Percentiles rank a stretch among this genome's conserved stretches.
Evolutionary conservation across 2,797 vertebrate species (phyloP).

Genomic region (Ctenopoma multispine): DNA sequence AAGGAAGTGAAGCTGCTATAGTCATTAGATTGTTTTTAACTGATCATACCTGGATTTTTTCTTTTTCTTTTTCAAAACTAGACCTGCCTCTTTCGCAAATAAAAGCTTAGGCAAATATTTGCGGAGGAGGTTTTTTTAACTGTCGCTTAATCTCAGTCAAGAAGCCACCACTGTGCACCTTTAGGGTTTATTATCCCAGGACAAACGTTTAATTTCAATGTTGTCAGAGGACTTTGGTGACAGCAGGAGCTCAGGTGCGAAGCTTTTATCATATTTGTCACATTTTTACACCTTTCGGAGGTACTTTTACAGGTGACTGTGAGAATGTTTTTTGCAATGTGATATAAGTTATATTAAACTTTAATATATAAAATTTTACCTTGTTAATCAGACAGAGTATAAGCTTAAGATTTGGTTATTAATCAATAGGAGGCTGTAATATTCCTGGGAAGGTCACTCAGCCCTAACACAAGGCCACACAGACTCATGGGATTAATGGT

Average conservation of each 20-base stretch:
- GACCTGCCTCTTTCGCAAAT: conserved; percentile 80
- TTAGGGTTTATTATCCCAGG: conserved; percentile 49
- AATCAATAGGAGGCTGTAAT: conserved; percentile 41
- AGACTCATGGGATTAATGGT: conserved; percentile 81
- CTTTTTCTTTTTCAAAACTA: conserved; percentile 38
- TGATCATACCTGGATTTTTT: conserved; percentile 6
- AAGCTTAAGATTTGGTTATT: conserved; percentile 36
- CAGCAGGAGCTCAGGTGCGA: conserved; percentile 24
- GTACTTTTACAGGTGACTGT: background rate
- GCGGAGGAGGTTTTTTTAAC: conserved; percentile 59
- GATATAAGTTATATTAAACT: too few species aligned
- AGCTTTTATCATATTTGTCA: background rate
- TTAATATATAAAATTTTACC: conserved; percentile 16
- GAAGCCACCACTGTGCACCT: conserved; percentile 68
- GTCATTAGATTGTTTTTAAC: background rate
- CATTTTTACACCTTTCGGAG: background rate
- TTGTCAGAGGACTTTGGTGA: conserved; percentile 41
- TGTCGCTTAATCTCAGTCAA: conserved; percentile 67
- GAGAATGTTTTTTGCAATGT: conserved; percentile 7
- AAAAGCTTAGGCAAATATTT: conserved; percentile 77
- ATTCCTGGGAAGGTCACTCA: conserved; percentile 49
- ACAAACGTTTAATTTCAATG: conserved; percentile 61
- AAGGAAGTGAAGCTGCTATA: background rate
- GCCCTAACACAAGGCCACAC: conserved; percentile 46
- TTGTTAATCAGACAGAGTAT: conserved; percentile 12